Conservation (phyloP, 23 tunicate species). For the Ciona savignyi region DNA sequence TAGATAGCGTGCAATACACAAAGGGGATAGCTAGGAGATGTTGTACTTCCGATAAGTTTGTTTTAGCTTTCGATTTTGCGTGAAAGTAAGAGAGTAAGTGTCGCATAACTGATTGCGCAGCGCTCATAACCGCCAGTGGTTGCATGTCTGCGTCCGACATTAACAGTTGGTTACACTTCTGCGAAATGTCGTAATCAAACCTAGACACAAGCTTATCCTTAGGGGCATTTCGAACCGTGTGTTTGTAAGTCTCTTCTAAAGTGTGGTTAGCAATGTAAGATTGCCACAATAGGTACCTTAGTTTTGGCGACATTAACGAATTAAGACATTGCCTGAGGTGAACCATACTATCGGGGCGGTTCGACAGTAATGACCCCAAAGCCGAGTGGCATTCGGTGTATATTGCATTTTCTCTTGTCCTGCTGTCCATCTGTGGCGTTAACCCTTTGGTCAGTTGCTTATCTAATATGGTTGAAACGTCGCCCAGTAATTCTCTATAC, state of each 20-base stretch:
- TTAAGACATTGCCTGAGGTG: conserved; percentile 46
- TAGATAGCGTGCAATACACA: conserved; percentile 41
- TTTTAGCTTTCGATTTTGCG: conserved; percentile 1
- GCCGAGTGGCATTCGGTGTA: conserved; percentile 36
- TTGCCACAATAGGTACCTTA: conserved; percentile 59
- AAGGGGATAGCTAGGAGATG: conserved; percentile 61
- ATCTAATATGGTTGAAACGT: conserved; percentile 40
- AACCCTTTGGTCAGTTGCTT: conserved; percentile 25
- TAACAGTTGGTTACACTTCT: conserved; percentile 55
- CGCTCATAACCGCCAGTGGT: conserved; percentile 17
- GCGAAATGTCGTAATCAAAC: conserved; percentile 72
- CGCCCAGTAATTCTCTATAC: conserved; percentile 30
- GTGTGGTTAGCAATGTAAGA: conserved; percentile 14
- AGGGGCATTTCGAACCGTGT: conserved; percentile 25
- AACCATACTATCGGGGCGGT: conserved; percentile 41
- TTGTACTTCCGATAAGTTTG: conserved; percentile 37
- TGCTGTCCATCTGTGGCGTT: neutral
- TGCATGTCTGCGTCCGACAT: conserved; percentile 35
- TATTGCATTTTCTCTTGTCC: conserved; percentile 12
- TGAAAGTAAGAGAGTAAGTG: conserved; percentile 72
- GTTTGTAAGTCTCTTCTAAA: conserved; percentile 26
- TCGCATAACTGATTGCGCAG: conserved; percentile 46
- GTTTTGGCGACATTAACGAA: conserved; percentile 8
- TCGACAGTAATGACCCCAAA: conserved; percentile 33
- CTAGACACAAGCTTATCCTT: conserved; percentile 43